Base-by-base conservation (phyloP, 1,140 invertebrate genomes). In the Drosophila melanica region DNA sequence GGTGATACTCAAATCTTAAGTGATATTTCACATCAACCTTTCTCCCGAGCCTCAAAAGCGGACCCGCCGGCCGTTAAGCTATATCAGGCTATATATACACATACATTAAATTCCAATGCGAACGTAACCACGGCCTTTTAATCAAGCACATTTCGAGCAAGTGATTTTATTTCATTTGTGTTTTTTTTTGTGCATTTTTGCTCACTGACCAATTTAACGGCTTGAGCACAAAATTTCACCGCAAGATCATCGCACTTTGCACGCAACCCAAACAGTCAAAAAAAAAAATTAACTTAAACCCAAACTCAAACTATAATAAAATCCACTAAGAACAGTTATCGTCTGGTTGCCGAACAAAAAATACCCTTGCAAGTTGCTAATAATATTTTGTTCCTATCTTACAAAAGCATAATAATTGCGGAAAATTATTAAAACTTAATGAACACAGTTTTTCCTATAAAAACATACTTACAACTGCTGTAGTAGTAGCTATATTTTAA, bases 181-280 rank as follows among this genome's bases (percentile, higher is more conserved):
- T 67, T 65, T 67, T 20, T 14, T 75, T 74, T 75, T 63, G 64
- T 78, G 75, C 80, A 85, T 82, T 81, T 90, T 77, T 75, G 85
- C 76, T 90, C 79, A 82, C 87, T 90, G 86, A 90, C 86, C 86
- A 90, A 90, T 90, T 90, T 90, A 90, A 72, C 81, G 76, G 87
- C 60, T 72, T 90, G 86, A 90, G 87, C 86, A 90, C 76, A 90
- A 90, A 90, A 90, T 90, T 90, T 90, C 79, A 87, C 81, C 87
- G 87, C 76, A 81, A 87, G 86, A 90, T 90, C 86, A 90, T 90
- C 87, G 86, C 86, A 87, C 86, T 90, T 90, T 73, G 87, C 86
- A 90, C 86, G 86, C 86, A 90, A 90, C 82, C 79, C 75, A 48
- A 64, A 76, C 70, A 75, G 75, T 50, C 79, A 80, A 76, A 86